Evolutionary conservation across 1,140 invertebrate genomes (phyloP), one percentile per base, ranked within the genome.

Genomic region (Diabrotica undecimpunctata): DNA sequence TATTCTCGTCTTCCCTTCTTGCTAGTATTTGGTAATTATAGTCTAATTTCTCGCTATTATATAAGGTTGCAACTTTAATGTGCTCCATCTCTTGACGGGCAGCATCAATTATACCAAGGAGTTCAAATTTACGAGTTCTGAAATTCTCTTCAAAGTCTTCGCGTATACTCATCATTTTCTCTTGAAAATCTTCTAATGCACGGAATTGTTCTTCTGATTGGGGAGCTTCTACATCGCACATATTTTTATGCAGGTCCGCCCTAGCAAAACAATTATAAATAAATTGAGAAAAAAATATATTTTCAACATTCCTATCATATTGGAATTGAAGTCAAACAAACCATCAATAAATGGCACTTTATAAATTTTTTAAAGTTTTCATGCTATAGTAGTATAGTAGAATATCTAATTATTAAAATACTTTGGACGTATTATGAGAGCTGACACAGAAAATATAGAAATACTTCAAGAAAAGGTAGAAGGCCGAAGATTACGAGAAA

Each of bases 21-120:
- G 91, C 92, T 13, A 95, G 74, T 9, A 95, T 87, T 79, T 89
- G 82, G 74, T 93, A 94, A 79, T 92, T 95, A 70, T 95, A 95
- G 72, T 94, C 90, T 35, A 95, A 81, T 77, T 95, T 95, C 75
- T 95, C 93, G 6, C 87, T 87, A 73, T 95, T 95, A 66, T 94
- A 84, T 8, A 87, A 75, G 14, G 85, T 83, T 10, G 81, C 81
- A 10, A 88, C 84, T 77, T 93, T 91, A 55, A 92, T 86, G 67
- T 87, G 86, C 71, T 94, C 86, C 36, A 94, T 75, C 75, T 94
- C 88, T 64, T 88, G 85, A 73, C 94, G 88, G 6, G 94, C 77
- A 35, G 84, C 84, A 76, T 92, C 86, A 68, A 73, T 70, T 65
- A 91, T 85, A 11, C 82, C 83, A 74, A 91, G 89, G 0, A 91